Percentiles rank a stretch among this genome's conserved stretches.
Conservation (phyloP, 2,797 vertebrate genomes). For the Hippoglossus hippoglossus region DNA sequence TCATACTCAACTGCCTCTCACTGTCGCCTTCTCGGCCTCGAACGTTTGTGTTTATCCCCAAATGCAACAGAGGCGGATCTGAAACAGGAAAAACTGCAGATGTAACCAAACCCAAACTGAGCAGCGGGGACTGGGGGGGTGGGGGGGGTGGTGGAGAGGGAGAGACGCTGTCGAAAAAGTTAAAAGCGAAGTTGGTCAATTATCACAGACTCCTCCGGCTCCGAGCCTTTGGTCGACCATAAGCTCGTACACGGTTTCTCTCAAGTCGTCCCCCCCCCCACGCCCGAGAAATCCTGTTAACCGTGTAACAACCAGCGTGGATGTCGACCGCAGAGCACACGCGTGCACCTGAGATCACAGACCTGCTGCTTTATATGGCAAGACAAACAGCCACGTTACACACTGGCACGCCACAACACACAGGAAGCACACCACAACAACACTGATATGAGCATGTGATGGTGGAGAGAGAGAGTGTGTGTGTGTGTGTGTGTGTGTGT, state of each 20-base stretch:
- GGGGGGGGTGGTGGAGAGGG: not conserved
- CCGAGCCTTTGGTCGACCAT: constrained; percentile 54
- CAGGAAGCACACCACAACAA: constrained; percentile 56
- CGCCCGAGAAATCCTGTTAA: constrained; percentile 63
- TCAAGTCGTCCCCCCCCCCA: constrained; percentile 44
- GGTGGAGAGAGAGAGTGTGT: not conserved
- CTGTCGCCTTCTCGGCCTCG: constrained; percentile 34
- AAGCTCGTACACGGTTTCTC: constrained; percentile 54
- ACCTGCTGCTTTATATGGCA: constrained; percentile 57
- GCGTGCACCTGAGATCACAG: constrained; percentile 75
- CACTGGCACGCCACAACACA: constrained; percentile 46
- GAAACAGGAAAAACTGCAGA: constrained; percentile 16
- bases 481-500: constrained; percentile 20
- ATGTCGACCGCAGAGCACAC: constrained; percentile 59
- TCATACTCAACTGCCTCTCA: constrained; percentile 35
- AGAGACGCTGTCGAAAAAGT: constrained; percentile 33
- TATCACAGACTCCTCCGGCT: constrained; percentile 67
- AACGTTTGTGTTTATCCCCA: constrained; percentile 64
- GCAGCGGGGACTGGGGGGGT: not conserved
- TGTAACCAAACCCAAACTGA: constrained; percentile 50
- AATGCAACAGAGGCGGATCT: constrained; percentile 36
- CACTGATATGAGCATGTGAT: constrained; percentile 29
- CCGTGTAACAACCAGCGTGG: constrained; percentile 57
- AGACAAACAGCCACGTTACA: constrained; percentile 76
- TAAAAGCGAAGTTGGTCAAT: constrained; percentile 72